Conservation (phyloP, 2,113 vertebrate species). For the Phaetusa simplex region DNA sequence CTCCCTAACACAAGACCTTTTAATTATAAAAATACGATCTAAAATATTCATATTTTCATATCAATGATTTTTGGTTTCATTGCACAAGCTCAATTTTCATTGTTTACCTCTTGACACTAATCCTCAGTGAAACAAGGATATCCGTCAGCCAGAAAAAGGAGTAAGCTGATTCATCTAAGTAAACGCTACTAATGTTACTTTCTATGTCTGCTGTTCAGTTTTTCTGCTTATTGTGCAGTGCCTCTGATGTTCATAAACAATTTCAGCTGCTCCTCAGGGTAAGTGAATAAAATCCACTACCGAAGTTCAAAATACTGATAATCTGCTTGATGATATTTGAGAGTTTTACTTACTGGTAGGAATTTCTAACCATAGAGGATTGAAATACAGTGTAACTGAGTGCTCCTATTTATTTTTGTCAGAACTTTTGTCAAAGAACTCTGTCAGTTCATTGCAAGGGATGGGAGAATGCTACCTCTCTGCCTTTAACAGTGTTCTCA, state of each 20-base stretch:
- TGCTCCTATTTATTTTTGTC: neutral
- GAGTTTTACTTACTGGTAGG: neutral
- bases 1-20: neutral
- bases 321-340: neutral
- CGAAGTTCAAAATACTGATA: neutral
- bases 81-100: neutral
- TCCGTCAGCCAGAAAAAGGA: neutral
- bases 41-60: neutral
- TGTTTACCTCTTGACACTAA: neutral
- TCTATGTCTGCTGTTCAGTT: neutral
- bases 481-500: neutral
- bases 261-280: neutral
- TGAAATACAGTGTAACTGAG: neutral
- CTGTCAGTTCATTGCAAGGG: neutral
- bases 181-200: neutral
- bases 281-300: neutral
- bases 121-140: neutral
- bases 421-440: neutral
- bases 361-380: neutral
- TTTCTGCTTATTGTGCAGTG: neutral
- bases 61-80: accelerated
- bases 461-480: neutral
- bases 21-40: neutral
- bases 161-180: neutral
- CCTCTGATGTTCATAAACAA: neutral